A percentile compares a stretch with the other conserved stretches of the same genome.
phyloP scores from a whole-genome alignment of 2,888 invertebrate species.

The Oligia strigilis region DNA sequence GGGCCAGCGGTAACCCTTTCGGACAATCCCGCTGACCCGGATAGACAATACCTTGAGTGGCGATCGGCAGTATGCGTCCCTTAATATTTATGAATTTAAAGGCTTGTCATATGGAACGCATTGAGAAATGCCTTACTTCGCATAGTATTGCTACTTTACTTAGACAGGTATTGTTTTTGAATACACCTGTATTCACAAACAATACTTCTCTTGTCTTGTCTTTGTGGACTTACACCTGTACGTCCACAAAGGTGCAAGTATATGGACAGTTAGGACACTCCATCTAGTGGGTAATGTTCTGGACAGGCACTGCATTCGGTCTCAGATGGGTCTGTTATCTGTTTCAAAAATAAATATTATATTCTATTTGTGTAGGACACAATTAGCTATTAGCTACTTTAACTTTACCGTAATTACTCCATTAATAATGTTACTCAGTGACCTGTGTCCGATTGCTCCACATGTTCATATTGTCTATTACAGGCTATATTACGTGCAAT shows the following conservation, averaged over 20 bases:
- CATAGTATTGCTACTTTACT: neutral
- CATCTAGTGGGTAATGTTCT: neutral
- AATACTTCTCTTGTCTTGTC: too few species aligned
- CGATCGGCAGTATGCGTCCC: neutral
- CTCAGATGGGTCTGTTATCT: too few species aligned
- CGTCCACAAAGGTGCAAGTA: neutral
- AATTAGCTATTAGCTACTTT: neutral
- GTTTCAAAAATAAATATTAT: neutral
- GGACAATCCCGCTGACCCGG: too few species aligned
- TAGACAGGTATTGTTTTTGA: neutral
- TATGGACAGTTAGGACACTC: neutral
- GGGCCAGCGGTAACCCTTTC: too few species aligned
- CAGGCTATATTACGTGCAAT: slow-evolving; percentile 33
- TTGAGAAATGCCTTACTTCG: neutral
- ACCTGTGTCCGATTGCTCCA: slow-evolving; percentile 9
- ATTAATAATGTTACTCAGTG: slow-evolving; percentile 20
- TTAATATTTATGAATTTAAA: neutral
- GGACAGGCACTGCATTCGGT: too few species aligned
- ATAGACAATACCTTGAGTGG: neutral
- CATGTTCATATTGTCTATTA: slow-evolving; percentile 20
- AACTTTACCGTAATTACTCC: neutral
- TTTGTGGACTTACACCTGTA: too few species aligned
- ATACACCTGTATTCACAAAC: too few species aligned
- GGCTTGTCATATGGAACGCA: too few species aligned
- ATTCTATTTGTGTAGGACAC: too few species aligned